Conservation (phyloP, 1,140 invertebrate species). For the Gerris buenoi region DNA sequence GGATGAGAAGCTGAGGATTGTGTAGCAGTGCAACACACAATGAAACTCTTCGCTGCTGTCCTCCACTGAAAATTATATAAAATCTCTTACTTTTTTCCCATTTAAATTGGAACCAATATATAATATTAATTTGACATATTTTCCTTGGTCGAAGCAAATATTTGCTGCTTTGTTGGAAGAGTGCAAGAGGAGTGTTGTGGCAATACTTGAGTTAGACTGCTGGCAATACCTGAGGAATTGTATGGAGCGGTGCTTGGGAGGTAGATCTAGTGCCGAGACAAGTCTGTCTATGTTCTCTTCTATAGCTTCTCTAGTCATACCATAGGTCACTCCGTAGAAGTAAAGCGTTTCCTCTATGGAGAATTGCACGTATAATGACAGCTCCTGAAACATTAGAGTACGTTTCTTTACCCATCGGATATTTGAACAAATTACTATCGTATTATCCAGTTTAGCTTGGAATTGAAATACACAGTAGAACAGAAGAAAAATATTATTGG, state of each 20-base stretch:
- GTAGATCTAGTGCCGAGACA: conserved; percentile 53
- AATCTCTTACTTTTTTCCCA: neutral
- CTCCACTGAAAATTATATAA: neutral
- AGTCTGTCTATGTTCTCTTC: conserved; percentile 47
- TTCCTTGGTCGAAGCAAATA: neutral
- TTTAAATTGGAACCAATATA: neutral
- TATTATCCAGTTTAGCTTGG: too few species aligned
- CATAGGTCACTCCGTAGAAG: conserved; percentile 77
- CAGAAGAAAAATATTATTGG: too few species aligned
- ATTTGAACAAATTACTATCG: too few species aligned
- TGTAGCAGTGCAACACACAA: conserved; percentile 1
- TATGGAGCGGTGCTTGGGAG: conserved; percentile 29
- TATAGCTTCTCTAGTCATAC: conserved; percentile 49
- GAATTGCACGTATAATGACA: conserved; percentile 76
- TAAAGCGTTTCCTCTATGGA: conserved; percentile 65
- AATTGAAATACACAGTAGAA: too few species aligned
- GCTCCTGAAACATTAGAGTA: conserved; percentile 44
- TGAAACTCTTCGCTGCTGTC: neutral
- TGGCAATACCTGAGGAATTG: neutral
- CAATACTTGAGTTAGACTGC: too few species aligned
- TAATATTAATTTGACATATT: neutral
- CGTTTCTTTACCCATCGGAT: too few species aligned
- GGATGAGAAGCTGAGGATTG: neutral
- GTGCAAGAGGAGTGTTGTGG: too few species aligned
- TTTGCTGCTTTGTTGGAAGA: neutral